Evolutionary conservation across 2,888 invertebrate species (phyloP), one percentile per base, ranked within the genome.

Genomic region (Stramonita haemastoma): DNA sequence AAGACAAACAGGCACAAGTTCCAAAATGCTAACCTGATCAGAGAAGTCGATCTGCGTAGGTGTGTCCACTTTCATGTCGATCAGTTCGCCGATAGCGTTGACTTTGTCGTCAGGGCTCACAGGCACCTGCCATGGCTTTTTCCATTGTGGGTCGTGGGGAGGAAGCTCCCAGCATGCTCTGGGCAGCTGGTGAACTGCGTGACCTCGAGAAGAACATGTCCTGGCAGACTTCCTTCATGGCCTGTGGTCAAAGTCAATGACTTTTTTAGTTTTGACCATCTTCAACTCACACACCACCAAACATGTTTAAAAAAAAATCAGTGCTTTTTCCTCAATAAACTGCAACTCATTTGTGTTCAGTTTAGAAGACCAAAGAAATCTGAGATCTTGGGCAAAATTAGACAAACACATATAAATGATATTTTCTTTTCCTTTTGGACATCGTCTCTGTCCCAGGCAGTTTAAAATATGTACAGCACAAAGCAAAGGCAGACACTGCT

Each of bases 121-220:
- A 90, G 90, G 90, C 91, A 29, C 94, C 93, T 0, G 90, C 90
- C 89, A 95, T 92, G 19, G 94, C 94, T 66, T 94, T 91, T 90
- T 95, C 95, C 19, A 95, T 93, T 22, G 93, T 93, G 34, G 93
- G 92, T 70, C 94, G 91, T 56, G 93, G 22, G 89, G 91, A 92
- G 85, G 91, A 89, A 81, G 91, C 46, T 60, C 92, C 93, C 90
- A 92, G 90, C 89, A 94, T 86, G 85, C 92, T 89, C 79, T 92
- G 93, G 6, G 94, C 89, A n/a, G 93, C 91, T 11, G 93, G 90
- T 22, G 93, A 92, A 89, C 91, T 92, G 60, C 93, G 93, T 29
- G 95, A 91, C 70, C 95, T 93, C 29, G 95, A 95, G 95, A 95
- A 95, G 95, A 95, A 95, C 95, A 95, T 94, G 92, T 95, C 95